Percentiles rank a stretch among this genome's conserved stretches.
Conservation (phyloP, 1,140 invertebrate species). For the Drosophila littoralis region DNA sequence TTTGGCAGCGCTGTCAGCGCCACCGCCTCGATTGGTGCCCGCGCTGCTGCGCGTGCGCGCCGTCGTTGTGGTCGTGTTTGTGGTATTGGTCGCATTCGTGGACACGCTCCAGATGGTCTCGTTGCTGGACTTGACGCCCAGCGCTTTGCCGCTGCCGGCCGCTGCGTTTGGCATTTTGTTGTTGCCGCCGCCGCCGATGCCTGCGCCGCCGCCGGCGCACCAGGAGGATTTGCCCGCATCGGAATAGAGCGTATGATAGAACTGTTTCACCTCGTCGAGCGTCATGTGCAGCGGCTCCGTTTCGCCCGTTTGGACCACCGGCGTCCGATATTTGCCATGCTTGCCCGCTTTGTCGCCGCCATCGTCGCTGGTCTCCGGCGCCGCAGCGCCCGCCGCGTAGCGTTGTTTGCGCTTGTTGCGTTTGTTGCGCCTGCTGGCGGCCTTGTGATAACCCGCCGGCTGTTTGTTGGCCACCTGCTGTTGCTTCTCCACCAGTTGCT, state of each 20-base stretch:
- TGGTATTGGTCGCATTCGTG: constrained; percentile 53
- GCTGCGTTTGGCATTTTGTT: constrained; percentile 12
- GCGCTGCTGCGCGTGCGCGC: constrained; percentile 68
- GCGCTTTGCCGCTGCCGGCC: constrained; percentile 22
- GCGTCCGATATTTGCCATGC: constrained; percentile 68
- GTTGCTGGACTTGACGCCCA: constrained; percentile 71
- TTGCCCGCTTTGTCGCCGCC: constrained; percentile 54
- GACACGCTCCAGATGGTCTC: constrained; percentile 78
- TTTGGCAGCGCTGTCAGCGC: constrained; percentile 77
- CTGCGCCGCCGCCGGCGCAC: constrained; percentile 69
- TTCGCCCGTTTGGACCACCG: constrained; percentile 42
- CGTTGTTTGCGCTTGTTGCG: constrained; percentile 79
- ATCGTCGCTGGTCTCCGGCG: constrained; percentile 65
- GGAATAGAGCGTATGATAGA: constrained; percentile 91
- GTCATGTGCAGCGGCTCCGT: constrained; percentile 93
- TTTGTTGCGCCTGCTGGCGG: constrained; percentile 68
- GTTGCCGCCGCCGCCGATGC: neutral
- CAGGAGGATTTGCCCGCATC: constrained; percentile 83
- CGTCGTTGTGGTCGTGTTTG: constrained; percentile 53
- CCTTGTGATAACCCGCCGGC: constrained; percentile 57
- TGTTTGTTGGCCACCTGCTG: constrained; percentile 32
- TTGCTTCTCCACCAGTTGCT: constrained; percentile 19
- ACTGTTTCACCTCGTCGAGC: constrained; percentile 92
- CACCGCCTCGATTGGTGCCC: constrained; percentile 70
- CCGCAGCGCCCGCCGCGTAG: constrained; percentile 37